These are phyloP conservation scores for Drosophila cardini DNA, from an alignment of 1,140 invertebrate species.

Conservation along the genomic window DNA sequence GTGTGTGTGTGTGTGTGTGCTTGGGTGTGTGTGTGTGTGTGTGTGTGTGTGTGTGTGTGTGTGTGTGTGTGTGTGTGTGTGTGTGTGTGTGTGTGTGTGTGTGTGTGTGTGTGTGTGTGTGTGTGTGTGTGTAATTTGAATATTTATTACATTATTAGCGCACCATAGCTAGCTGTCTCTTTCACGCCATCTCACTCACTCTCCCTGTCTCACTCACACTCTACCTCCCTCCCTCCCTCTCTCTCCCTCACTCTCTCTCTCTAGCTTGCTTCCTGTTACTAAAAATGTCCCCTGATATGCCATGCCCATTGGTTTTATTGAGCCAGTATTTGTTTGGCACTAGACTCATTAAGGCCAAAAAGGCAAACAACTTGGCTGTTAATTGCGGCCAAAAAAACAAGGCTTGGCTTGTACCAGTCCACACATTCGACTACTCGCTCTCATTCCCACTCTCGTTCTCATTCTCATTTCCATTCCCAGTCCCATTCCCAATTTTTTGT, in stretches of 20 bases:
- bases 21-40: not conserved
- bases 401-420: slow-evolving; percentile 2
- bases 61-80: not conserved
- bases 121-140: slow-evolving; percentile 65
- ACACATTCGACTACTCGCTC: not conserved
- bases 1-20: not conserved
- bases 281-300: slow-evolving; percentile 8
- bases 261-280: too few relatives aligned
- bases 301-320: slow-evolving; percentile 48
- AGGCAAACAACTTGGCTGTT: slow-evolving; percentile 33
- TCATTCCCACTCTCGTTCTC: too few relatives aligned
- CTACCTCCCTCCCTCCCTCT: not conserved
- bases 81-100: not conserved
- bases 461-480: not conserved
- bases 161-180: slow-evolving; percentile 25
- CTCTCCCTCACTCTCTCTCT: not conserved
- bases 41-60: slow-evolving; percentile 16
- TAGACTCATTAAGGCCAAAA: slow-evolving; percentile 50
- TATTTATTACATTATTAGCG: slow-evolving; percentile 79
- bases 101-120: not conserved
- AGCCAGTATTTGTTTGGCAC: slow-evolving; percentile 47
- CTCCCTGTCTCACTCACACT: not conserved
- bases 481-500: not conserved
- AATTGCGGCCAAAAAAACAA: slow-evolving; percentile 19
- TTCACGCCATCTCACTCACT: not conserved